Evolutionary conservation across 2,888 invertebrate species (phyloP).

Genomic region (Diaperis boleti): DNA sequence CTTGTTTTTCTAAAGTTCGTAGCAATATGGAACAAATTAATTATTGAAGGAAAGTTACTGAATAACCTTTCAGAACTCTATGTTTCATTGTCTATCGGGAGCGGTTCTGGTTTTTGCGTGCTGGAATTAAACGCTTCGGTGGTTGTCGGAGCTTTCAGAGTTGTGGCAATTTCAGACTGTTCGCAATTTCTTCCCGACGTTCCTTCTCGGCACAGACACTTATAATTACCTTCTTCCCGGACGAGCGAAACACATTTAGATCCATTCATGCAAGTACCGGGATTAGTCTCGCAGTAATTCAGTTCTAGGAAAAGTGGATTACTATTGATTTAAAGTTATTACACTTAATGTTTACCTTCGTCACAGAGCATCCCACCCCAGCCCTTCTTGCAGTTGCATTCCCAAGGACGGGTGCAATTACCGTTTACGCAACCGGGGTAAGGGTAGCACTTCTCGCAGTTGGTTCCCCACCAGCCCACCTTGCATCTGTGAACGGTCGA

Average conservation of each 20-base stretch:
- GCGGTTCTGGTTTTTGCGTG: conserved; percentile 25
- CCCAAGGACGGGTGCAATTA: conserved; percentile 87
- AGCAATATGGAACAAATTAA: conserved; percentile 27
- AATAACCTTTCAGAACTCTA: conserved; percentile 12
- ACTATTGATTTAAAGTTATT: background rate
- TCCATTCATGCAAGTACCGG: conserved; percentile 81
- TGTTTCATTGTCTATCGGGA: conserved; percentile 44
- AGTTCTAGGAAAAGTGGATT: conserved; percentile 70
- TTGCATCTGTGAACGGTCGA: conserved; percentile 74
- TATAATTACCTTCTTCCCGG: conserved; percentile 81
- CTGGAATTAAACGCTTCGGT: conserved; percentile 25
- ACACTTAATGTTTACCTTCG: conserved; percentile 73
- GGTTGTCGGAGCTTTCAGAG: conserved; percentile 41
- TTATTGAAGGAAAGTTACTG: background rate
- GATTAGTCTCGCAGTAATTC: conserved; percentile 85
- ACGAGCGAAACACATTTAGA: conserved; percentile 85
- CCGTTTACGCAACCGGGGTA: conserved; percentile 94
- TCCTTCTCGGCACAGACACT: conserved; percentile 82
- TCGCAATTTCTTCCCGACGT: conserved; percentile 84
- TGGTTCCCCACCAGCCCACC: conserved; percentile 88
- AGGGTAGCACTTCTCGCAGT: conserved; percentile 80
- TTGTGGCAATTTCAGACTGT: conserved; percentile 64
- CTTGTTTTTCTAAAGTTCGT: background rate
- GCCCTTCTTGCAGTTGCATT: conserved; percentile 88
- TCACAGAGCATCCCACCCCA: conserved; percentile 95